Conservation (phyloP, 1,140 invertebrate species). For the Homalodisca vitripennis region DNA sequence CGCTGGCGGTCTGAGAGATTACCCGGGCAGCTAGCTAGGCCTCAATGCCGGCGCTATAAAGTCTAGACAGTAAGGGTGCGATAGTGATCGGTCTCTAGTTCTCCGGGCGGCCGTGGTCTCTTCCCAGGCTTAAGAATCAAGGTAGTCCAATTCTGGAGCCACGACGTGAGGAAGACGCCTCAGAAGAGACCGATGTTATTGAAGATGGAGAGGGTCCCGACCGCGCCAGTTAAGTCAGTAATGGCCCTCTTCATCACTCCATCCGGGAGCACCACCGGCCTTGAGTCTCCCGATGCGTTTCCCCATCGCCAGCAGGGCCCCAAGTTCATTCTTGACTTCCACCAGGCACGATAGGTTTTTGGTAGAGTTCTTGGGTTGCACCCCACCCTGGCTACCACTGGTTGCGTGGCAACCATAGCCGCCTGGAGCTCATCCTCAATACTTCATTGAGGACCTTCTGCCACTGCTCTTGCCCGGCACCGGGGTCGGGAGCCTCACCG, state of each 20-base stretch:
- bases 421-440: no score
- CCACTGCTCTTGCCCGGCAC: no score
- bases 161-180: slow-evolving; percentile 10
- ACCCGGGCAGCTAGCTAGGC: neutral
- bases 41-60: slow-evolving; percentile 28
- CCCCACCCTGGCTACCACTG: no score
- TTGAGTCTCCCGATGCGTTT: neutral
- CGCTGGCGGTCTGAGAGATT: slow-evolving; percentile 34
- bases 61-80: slow-evolving; percentile 26
- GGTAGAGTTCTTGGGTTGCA: no score
- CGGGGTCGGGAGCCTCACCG: no score
- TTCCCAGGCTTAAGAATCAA: slow-evolving; percentile 42
- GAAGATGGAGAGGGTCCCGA: neutral
- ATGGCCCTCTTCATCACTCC: neutral
- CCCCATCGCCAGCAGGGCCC: neutral
- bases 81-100: slow-evolving; percentile 43
- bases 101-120: neutral
- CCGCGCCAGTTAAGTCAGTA: neutral
- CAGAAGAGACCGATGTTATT: slow-evolving; percentile 23
- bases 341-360: no score
- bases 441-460: no score
- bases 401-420: no score
- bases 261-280: neutral
- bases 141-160: slow-evolving; percentile 38
- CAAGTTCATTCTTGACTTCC: no score